Base-by-base conservation (phyloP, 2,888 invertebrate species). In the Hybos culiciformis region DNA sequence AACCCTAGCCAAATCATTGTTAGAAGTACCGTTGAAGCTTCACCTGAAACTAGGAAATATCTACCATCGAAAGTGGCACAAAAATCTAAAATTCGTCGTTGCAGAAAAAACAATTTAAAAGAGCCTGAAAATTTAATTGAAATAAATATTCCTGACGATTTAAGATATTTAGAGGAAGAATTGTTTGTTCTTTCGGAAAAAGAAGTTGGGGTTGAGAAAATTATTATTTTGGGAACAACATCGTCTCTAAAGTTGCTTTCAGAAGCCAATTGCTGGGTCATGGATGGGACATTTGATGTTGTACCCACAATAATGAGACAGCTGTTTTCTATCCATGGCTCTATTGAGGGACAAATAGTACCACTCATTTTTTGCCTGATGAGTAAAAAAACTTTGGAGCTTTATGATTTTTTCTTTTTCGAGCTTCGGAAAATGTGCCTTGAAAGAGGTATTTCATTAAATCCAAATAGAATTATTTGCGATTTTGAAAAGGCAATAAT, bases 221-320 rank as follows among this genome's bases (percentile, higher is more conserved):
- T 4, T 5, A 26, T 26, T 26, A 6, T 26, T 12, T 26, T 26
- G 12, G 26, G 26, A 12, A 26, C 26, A 12, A 26, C 9, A 12
- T 26, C 26, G 9, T 26, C 4, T 26, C 9, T 26, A 26, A 4
- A 26, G 12, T 12, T 26, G 9, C 26, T 26, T 3, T 6, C 5
- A 26, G 12, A 12, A 26, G 26, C 26, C 12, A 5, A 26, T 26
- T 26, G 26, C 26, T 26, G 26, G 26, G 12, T 26, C 12, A 23
- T 23, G 23, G 23, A 23, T 23, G 41, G 29, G 3, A 41, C 41
- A 18, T 36, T 42, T 26, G 19, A 37, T 11, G 37, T 37, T 18
- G 37, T 37, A 5, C 37, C 42, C 29, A 29, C 36, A n/a, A 31
- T 31, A 17, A 42, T 42, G 42, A n/a, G 21, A 6, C 37, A 37